Evolutionary conservation across 1,140 invertebrate species (phyloP), one percentile per base, ranked within the genome.

Genomic region (Penaeus vannamei): DNA sequence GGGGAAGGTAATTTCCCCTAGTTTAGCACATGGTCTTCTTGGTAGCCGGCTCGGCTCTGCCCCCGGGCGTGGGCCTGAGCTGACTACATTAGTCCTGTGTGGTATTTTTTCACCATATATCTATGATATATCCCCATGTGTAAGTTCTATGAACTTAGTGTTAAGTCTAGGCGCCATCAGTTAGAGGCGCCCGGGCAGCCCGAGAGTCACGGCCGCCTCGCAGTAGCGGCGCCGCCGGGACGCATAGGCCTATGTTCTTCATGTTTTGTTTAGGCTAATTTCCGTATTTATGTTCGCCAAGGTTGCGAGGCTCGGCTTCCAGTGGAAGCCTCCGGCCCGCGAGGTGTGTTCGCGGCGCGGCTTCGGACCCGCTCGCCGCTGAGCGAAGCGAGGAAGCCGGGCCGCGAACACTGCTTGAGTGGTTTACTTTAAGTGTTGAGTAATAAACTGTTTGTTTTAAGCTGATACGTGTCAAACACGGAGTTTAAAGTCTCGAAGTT

Each of bases 101-200:
- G 89, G 84, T 87, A 90, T 91, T 91, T 91, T 91, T 90, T 86
- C 86, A 91, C 91, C 87, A 91, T 91, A 97, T 97, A 97, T 97
- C 96, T 97, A 97, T 97, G 96, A 97, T 97, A 97, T 97, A 97
- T 97, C 95, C 95, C 94, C 94, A 94, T 93, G 94, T 94, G 96
- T 97, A 97, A 96, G 96, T 97, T 97, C 96, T 96, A 96, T 97
- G 96, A 97, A 97, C 96, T 90, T 91, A 66, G 83, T 79, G 46
- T 88, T 84, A 84, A 82, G 60, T 84, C 77, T 72, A 46, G 76
- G 46, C 77, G 76, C 61, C 84, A 85, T 85, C 88, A 90, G 88
- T 90, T 90, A 90, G 84, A 66, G 77, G 80, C 53, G 88, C 53
- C 84, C 64, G 88, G 62, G 79, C 88, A 36, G 62, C 79, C 77